Evolutionary conservation across 2,888 invertebrate species (phyloP), one percentile per base, ranked within the genome.

Genomic region (Dasypogon diadema): DNA sequence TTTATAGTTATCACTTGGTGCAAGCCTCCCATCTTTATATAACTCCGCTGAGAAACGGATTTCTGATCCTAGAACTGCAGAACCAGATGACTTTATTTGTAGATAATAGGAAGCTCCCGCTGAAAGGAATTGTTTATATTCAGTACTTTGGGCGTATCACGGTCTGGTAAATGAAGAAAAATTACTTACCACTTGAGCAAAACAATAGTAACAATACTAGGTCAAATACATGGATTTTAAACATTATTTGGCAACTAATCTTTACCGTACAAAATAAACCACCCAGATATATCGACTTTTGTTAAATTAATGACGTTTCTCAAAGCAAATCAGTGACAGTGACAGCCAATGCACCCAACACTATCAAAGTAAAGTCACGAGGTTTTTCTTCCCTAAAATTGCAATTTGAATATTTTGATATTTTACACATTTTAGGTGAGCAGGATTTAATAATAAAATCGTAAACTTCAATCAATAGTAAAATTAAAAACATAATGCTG

Each of bases 11-110:
- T 87, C 89, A 2, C 81, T 81, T 60, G 86, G 77, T 12, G 84
- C 83, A 22, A 83, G 77, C 65, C 79, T 79, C 0, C 78, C 80
- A 42, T 79, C 81, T 68, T 84, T 80, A 37, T 54, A 83, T 3
- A 85, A 78, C 12, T 80, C 82, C 8, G 84, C 85, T 21, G 82
- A 89, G 82, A 95, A 92, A 78, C 90, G 91, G 51, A 94, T 88
- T 70, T 89, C 90, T 2, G 91, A 91, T 21, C 94, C 95, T 73
- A 90, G 85, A 14, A 94, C 90, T n/a, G 91, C 89, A 58, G 92
- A 91, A 6, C 91, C 91, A 84, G 92, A 89, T 78, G 89, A 89
- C 10, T 86, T 86, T 78, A 94, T 83, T 74, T 85, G 84, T 56
- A 92, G 87, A 79, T 82, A 76, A 79, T 87, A 87, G n/a, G 42